phyloP scores from a whole-genome alignment of 2,113 vertebrate species.

The Microcebus ravelobensis region DNA sequence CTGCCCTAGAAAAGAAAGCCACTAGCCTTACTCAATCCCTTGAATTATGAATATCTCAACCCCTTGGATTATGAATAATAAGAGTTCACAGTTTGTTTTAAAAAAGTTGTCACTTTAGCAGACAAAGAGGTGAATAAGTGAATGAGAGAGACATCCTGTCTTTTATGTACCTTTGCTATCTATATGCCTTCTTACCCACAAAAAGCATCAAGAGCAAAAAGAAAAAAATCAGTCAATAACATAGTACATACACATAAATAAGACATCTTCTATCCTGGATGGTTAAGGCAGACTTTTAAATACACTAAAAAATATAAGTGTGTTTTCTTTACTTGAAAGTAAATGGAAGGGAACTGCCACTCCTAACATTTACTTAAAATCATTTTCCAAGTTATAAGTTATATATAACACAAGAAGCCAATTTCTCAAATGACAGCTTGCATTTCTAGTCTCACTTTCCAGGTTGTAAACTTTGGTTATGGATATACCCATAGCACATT shows the following conservation, averaged over 20 bases:
- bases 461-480: background rate
- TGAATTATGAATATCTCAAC: background rate
- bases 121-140: background rate
- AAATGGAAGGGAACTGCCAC: constrained; percentile 44
- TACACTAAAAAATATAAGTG: background rate
- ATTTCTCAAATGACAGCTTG: constrained; percentile 38
- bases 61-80: background rate
- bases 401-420: constrained; percentile 9
- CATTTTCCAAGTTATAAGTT: background rate
- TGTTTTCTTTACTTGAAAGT: constrained; percentile 54
- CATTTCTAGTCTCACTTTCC: constrained; percentile 33
- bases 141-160: background rate
- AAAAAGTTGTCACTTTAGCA: constrained; percentile 29
- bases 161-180: constrained; percentile 20
- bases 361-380: constrained; percentile 15
- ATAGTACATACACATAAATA: background rate
- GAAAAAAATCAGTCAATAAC: constrained; percentile 19
- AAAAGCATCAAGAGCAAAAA: constrained; percentile 12
- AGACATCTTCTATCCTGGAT: constrained; percentile 1
- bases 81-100: constrained; percentile 36
- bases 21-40: background rate
- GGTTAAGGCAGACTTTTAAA: constrained; percentile 24
- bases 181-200: background rate
- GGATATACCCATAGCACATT: background rate
- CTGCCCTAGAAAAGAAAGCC: constrained; percentile 34